These are phyloP conservation scores for Brachymystax lenok DNA, from an alignment of 2,797 vertebrate species.

Conservation along the genomic window DNA sequence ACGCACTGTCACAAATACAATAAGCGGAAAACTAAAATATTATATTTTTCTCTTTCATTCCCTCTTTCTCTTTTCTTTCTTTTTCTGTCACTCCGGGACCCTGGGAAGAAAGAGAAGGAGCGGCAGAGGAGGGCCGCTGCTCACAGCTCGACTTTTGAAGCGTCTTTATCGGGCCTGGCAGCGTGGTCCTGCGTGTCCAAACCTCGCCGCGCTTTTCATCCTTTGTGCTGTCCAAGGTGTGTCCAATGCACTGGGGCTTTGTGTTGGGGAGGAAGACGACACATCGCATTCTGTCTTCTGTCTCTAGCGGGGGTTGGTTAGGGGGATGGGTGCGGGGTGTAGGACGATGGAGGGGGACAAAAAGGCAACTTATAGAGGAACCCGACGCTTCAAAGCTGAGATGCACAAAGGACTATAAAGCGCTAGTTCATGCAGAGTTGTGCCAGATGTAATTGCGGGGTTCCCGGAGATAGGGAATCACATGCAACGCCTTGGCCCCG, in stretches of 20 bases:
- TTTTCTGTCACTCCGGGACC: slow-evolving; percentile 47
- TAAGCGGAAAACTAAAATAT: slow-evolving; percentile 29
- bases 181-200: slow-evolving; percentile 75
- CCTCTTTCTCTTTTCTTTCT: slow-evolving; percentile 36
- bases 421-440: slow-evolving; percentile 80
- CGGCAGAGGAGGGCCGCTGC: slow-evolving; percentile 66
- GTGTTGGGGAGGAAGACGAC: slow-evolving; percentile 71
- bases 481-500: slow-evolving; percentile 61
- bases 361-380: slow-evolving; percentile 78
- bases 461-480: slow-evolving; percentile 77
- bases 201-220: slow-evolving; percentile 79
- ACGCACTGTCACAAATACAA: slow-evolving; percentile 32
- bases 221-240: slow-evolving; percentile 83
- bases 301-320: slow-evolving; percentile 65
- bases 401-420: slow-evolving; percentile 78
- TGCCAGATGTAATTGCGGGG: slow-evolving; percentile 83
- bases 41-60: slow-evolving; percentile 16
- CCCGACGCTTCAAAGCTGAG: slow-evolving; percentile 72
- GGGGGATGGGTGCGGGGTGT: slow-evolving; percentile 25
- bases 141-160: slow-evolving; percentile 77
- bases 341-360: slow-evolving; percentile 47
- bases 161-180: slow-evolving; percentile 81
- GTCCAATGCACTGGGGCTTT: slow-evolving; percentile 82
- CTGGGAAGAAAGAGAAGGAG: slow-evolving; percentile 63
- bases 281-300: slow-evolving; percentile 81